These are phyloP conservation scores for Metridium senile DNA, from an alignment of 92 coral and sea anemone genomes.

Conservation along the genomic window DNA sequence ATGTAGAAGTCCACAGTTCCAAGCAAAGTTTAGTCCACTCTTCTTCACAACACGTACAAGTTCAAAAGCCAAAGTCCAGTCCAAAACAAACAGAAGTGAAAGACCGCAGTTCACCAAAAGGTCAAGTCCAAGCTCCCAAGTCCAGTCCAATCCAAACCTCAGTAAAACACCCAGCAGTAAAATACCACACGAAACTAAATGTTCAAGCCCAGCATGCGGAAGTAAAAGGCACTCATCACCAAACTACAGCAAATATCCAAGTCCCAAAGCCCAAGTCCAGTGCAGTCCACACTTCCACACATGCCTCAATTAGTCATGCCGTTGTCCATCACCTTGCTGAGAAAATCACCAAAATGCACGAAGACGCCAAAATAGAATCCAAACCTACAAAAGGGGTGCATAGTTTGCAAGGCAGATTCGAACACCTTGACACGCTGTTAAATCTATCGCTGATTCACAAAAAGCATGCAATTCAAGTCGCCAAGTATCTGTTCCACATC, in stretches of 20 bases:
- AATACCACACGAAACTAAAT: no score
- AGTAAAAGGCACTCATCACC: no score
- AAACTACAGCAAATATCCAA: background rate
- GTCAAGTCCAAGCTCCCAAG: background rate
- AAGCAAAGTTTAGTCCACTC: background rate
- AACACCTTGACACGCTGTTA: constrained; percentile 59
- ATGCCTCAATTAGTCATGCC: constrained; percentile 2
- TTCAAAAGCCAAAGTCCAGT: background rate
- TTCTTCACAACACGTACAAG: background rate
- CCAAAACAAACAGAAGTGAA: background rate
- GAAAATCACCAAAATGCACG: constrained; percentile 13
- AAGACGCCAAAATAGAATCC: background rate
- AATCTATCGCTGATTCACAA: constrained; percentile 57
- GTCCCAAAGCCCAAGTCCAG: background rate
- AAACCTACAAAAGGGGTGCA: background rate
- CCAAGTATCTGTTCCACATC: constrained; percentile 71
- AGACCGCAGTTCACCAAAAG: background rate
- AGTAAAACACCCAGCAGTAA: background rate
- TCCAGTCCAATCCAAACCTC: background rate
- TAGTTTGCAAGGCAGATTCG: constrained; percentile 43
- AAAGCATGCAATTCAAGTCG: constrained; percentile 68
- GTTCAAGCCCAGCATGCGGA: no score
- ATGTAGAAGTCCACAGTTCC: background rate
- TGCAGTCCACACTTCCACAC: background rate
- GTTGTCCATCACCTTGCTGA: constrained; percentile 22